These are phyloP conservation scores for Spicauda simplicius DNA, from an alignment of 2,888 invertebrate genomes.

Conservation along the genomic window DNA sequence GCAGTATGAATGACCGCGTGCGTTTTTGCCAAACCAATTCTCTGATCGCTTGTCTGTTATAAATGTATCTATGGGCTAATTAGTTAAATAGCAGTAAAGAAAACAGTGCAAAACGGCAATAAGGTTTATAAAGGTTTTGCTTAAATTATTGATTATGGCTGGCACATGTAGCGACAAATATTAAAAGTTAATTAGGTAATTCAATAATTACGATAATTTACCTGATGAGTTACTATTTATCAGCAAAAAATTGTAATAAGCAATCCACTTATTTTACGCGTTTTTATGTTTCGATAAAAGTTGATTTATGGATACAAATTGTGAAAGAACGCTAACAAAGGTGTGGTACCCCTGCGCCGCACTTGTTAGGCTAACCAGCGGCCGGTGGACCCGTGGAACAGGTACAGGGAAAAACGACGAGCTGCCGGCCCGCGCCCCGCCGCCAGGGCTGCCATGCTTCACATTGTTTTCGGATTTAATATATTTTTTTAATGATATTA, in stretches of 20 bases:
- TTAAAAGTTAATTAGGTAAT: too few species aligned
- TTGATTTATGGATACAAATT: background rate
- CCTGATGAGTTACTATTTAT: too few species aligned
- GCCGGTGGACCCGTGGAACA: conserved; percentile 71
- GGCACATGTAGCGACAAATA: too few species aligned
- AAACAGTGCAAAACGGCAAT: too few species aligned
- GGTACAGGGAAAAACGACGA: conserved; percentile 71
- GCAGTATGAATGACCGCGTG: conserved; percentile 51
- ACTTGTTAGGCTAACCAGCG: conserved; percentile 80
- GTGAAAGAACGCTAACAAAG: conserved; percentile 44
- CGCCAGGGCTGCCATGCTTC: background rate
- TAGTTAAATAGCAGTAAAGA: too few species aligned
- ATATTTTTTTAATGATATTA: too few species aligned
- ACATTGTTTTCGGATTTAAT: background rate
- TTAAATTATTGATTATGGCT: too few species aligned
- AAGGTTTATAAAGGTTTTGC: too few species aligned
- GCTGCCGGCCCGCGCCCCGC: conserved; percentile 61
- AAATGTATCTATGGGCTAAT: background rate
- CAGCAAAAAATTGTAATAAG: background rate
- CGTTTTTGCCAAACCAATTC: conserved; percentile 50
- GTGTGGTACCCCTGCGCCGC: conserved; percentile 69
- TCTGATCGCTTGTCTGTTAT: conserved; percentile 11
- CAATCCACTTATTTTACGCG: background rate
- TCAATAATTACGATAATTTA: too few species aligned
- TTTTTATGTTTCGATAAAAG: background rate